Evolutionary conservation across 2,888 invertebrate species (phyloP), one percentile per base, ranked within the genome.

Genomic region (Sylvicola cinctus): DNA sequence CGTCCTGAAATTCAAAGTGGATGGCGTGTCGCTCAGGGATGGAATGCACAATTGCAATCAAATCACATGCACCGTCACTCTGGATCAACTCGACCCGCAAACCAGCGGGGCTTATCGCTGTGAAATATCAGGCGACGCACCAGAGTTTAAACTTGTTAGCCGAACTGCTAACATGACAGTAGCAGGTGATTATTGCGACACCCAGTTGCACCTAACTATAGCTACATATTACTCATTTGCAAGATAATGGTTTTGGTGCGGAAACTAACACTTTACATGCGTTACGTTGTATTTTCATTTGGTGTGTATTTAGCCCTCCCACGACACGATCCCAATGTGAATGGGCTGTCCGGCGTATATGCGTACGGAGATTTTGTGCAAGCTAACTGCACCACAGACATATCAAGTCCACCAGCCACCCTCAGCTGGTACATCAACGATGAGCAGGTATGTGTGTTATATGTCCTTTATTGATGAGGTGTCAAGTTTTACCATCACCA

Each of bases 121-220:
- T 46, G 71, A 71, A 49, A 65, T 71, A 28, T 70, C 70, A 36
- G 65, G 66, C 29, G 68, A 70, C 51, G 65, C 65, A 3, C 70
- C 69, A 7, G 61, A 65, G 38, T 70, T 70, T 45, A 55, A 65
- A 41, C 51, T 68, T 39, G 65, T 63, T 1, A 62, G 64, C n/a
- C 60, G 60, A 42, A 64, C 63, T 34, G 61, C 61, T 40, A 67
- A 68, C 44, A 62, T 70, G 52, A 67, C 65, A 10, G 63, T 70
- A 36, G 65, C 67, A 50, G 68, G 70, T 69, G 48, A 51, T 58
- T 46, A 29, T 11, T n/a, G n/a, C n/a, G n/a, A n/a, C n/a, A n/a
- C n/a, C n/a, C n/a, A n/a, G n/a, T n/a, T n/a, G n/a, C n/a, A n/a
- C n/a, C n/a, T n/a, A n/a, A n/a, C n/a, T n/a, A n/a, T n/a, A n/a